These are phyloP conservation scores for Mormyrus hasselquistii DNA, from an alignment of 2,797 vertebrate species.

Conservation along the genomic window DNA sequence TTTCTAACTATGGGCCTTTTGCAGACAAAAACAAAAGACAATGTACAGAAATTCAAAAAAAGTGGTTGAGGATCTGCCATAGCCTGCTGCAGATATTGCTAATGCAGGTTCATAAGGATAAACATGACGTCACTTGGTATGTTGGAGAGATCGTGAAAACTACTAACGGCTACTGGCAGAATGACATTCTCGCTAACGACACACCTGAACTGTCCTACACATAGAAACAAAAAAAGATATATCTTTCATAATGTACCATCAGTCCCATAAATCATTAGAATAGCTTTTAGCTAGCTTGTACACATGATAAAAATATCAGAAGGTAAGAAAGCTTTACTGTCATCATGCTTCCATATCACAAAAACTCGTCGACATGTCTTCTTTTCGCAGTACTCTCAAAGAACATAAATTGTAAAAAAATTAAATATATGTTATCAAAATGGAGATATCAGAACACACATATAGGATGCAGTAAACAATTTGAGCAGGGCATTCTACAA, in stretches of 20 bases:
- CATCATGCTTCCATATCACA: background rate
- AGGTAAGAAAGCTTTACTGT: background rate
- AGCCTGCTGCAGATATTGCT: background rate
- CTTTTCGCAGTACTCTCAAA: background rate
- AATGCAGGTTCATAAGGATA: background rate
- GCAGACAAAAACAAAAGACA: background rate
- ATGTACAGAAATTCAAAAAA: background rate
- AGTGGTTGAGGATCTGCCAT: background rate
- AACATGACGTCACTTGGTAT: background rate
- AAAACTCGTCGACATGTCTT: background rate
- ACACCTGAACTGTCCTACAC: background rate
- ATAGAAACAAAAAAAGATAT: background rate
- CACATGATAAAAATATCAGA: background rate
- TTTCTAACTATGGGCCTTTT: background rate
- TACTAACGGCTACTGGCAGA: background rate
- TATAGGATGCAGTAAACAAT: background rate
- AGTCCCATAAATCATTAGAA: background rate
- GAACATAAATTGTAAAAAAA: background rate
- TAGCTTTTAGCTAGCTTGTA: background rate
- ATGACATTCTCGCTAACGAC: background rate
- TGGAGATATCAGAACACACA: background rate
- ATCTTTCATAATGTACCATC: background rate
- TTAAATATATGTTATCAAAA: background rate
- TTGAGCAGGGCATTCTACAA: background rate
- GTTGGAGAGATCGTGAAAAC: background rate